Evolutionary conservation across 2,113 vertebrate species (phyloP), one percentile per base, ranked within the genome.

Genomic region (Pseudolaguvia tuberculata): DNA sequence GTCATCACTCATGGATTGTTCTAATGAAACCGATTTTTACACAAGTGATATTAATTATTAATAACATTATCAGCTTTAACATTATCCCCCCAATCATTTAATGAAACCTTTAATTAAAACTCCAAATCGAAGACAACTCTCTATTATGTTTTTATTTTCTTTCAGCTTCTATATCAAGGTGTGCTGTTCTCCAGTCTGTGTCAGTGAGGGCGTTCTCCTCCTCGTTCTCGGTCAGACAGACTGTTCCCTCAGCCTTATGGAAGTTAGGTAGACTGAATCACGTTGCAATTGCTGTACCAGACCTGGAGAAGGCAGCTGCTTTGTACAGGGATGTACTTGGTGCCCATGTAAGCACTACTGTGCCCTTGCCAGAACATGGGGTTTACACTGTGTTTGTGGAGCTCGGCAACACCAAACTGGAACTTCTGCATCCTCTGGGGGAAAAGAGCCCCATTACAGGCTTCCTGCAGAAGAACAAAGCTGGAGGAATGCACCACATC

Each of bases 401-500:
- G 80, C 91, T 99, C 23, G 93, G 93, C 48, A 98, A 98, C 86
- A 95, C 96, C 35, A 99, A 98, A 75, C 83, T 99, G 79, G 97
- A 99, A 76, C 92, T 99, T 53, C 92, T 99, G 15, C 92, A 99
- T 77, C 97, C 97, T 0, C 84, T 99, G 56, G 95, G 96, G 77
- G 89, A 91, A 20, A 88, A 93, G 71, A 99, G 96, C 81, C 97
- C 96, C 0, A 92, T 99, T 18, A 72, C 89, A 67, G 91, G 93
- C 47, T 99, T 99, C 83, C 88, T 99, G 74, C 89, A 93, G 82
- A 98, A 94, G 83, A 97, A 98, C 84, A 94, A 93, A 78, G 84
- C 91, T 15, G 97, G 97, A 82, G 97, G 97, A 68, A 93, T 99
- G 91, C 97, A 99, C 81, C 97, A 99, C 73, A 89, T 99, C 83